A percentile compares a stretch with the other conserved stretches of the same genome.
phyloP scores from a whole-genome alignment of 1,140 invertebrate genomes.

The Scaptomyza montana region DNA sequence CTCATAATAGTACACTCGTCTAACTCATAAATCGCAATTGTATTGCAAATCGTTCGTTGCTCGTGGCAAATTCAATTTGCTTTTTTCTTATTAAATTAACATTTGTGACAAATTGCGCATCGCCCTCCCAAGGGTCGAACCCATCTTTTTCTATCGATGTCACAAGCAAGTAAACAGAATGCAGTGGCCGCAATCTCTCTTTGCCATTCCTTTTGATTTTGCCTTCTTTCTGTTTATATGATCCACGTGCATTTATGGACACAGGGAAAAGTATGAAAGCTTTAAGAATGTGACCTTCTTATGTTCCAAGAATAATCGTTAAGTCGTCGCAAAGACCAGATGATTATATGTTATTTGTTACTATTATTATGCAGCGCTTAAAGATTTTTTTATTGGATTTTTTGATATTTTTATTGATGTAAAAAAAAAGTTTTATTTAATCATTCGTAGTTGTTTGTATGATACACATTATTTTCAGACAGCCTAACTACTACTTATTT shows the following conservation, averaged over 20 bases:
- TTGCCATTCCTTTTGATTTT: neutral
- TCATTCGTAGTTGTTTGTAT: too few species aligned
- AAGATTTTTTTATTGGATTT: too few species aligned
- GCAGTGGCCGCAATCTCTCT: constrained; percentile 1
- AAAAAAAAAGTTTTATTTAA: too few species aligned
- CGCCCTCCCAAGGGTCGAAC: neutral
- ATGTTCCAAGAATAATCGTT: constrained; percentile 6
- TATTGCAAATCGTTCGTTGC: constrained; percentile 47
- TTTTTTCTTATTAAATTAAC: constrained; percentile 42
- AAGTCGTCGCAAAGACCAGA: neutral
- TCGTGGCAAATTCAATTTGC: constrained; percentile 55
- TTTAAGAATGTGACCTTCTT: constrained; percentile 2
- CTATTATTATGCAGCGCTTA: too few species aligned
- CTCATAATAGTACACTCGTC: constrained; percentile 10
- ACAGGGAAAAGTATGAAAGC: constrained; percentile 30
- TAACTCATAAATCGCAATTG: constrained; percentile 40
- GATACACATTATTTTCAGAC: too few species aligned
- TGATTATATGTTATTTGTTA: neutral
- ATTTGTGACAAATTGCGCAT: constrained; percentile 30
- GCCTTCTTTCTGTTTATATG: constrained; percentile 1
- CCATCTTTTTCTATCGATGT: constrained; percentile 14
- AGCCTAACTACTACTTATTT: too few species aligned
- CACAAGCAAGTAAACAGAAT: constrained; percentile 11
- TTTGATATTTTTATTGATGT: too few species aligned
- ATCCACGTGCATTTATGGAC: constrained; percentile 9